Evolutionary conservation across 23 tunicate species (phyloP), one percentile per base, ranked within the genome.

Genomic region (Aplidium turbinatum): DNA sequence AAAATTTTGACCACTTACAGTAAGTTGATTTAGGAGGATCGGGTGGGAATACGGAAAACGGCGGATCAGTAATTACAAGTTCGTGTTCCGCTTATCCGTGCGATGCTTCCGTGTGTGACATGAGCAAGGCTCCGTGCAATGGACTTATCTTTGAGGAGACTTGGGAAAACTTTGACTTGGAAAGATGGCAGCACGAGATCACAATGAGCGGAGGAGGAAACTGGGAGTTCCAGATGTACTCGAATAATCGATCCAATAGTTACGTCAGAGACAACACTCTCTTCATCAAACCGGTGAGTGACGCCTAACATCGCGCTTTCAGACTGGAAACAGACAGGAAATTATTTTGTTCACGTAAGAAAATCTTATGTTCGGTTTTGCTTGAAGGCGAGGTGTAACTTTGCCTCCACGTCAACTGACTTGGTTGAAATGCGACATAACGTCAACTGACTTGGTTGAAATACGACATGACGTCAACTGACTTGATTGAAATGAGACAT

Each of bases 121-220:
- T 61, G 85, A 7, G 63, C 31, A 35, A 40, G 26, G 69, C 93
- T 27, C 93, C 93, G 2, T 86, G 93, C 54, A 86, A 86, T 81
- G 93, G 93, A 25, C 68, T 92, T n/a, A 86, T 92, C 42, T 92
- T 92, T 47, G 87, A 92, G 42, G 98, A 92, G 61, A 86, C 32
- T 32, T 92, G 98, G 98, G 87, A 92, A 27, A 36, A 67, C 5
- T 80, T 92, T 31, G 68, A 92, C 86, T 4, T 92, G 60, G 72
- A 73, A 1, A 58, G 86, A 32, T 92, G 98, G 98, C 83, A 92
- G 56, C 98, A 92, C 66, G 98, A 92, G 65, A 47, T 85, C 33
- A 85, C 98, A 1, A 92, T 92, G 98, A 47, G 83, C 25, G 98
- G 98, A 28, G 98, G 98, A 20, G 98, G 98, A 35, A 92, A 92